phyloP scores from a whole-genome alignment of 2,113 vertebrate genomes.

The Narcine bancroftii region DNA sequence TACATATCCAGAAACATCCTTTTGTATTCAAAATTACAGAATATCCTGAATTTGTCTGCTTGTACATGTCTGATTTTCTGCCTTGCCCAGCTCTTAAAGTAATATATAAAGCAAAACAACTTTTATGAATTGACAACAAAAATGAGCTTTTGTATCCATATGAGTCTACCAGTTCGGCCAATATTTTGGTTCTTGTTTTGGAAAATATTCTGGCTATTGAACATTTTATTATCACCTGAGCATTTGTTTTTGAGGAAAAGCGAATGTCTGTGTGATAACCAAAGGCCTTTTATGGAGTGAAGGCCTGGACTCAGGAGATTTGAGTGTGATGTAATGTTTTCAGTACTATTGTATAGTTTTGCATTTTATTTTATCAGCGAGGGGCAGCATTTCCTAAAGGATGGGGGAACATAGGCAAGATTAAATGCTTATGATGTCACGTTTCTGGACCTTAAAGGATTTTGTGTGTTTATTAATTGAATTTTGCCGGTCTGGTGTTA shows the following conservation, averaged over 20 bases:
- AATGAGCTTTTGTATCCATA: neutral
- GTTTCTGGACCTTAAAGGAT: neutral
- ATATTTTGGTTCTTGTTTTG: neutral
- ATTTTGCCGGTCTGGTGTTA: neutral
- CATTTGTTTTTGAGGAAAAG: neutral
- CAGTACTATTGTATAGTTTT: neutral
- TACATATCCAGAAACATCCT: no score
- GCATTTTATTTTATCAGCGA: slow-evolving; percentile 23
- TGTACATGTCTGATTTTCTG: neutral
- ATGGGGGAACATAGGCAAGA: neutral
- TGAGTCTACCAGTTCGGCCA: neutral
- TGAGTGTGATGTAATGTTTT: slow-evolving; percentile 31
- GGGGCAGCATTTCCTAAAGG: slow-evolving; percentile 8
- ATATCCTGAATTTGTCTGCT: neutral
- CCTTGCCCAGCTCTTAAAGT: neutral
- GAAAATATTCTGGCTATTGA: neutral
- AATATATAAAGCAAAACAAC: neutral
- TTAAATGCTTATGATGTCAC: neutral
- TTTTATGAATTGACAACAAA: neutral
- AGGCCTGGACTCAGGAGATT: neutral
- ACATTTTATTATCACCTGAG: neutral
- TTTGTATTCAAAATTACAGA: no score
- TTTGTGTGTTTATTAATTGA: neutral
- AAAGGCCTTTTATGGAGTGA: neutral
- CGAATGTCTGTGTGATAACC: neutral